phyloP scores from a whole-genome alignment of 2,888 invertebrate species.

The Drosophila algonquin region DNA sequence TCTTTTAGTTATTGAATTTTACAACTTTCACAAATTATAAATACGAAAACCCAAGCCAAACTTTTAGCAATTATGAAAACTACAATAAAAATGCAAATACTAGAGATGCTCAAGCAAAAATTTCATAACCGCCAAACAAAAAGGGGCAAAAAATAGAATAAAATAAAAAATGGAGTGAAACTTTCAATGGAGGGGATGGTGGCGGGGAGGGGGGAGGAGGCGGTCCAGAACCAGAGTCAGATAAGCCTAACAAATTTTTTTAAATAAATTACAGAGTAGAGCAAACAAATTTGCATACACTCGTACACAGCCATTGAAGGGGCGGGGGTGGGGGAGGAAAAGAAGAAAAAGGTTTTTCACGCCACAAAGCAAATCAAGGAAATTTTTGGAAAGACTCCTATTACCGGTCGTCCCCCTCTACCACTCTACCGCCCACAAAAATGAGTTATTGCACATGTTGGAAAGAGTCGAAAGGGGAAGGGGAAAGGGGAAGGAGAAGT shows the following conservation, averaged over 20 bases:
- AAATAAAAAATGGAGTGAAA: constrained; percentile 18
- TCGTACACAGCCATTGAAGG: constrained; percentile 35
- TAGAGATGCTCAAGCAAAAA: constrained; percentile 60
- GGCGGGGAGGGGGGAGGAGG: constrained; percentile 11
- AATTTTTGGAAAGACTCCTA: constrained; percentile 66
- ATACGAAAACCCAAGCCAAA: constrained; percentile 58
- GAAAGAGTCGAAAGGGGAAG: constrained; percentile 8
- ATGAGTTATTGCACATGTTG: constrained; percentile 75
- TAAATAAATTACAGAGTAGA: constrained; percentile 78
- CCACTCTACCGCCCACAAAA: constrained; percentile 35
- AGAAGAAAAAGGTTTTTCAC: constrained; percentile 61
- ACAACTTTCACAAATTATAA: constrained; percentile 37
- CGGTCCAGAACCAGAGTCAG: constrained; percentile 43
- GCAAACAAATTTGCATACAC: constrained; percentile 77
- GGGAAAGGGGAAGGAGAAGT: constrained; percentile 10
- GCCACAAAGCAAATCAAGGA: constrained; percentile 78
- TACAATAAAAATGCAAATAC: constrained; percentile 73
- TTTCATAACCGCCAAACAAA: constrained; percentile 62
- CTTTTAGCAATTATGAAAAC: constrained; percentile 76
- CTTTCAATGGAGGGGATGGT: constrained; percentile 18
- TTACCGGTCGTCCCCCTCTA: background rate
- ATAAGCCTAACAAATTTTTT: constrained; percentile 79
- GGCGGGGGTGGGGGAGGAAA: constrained; percentile 8
- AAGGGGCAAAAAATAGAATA: background rate
- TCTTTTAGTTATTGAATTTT: constrained; percentile 37